A percentile compares a stretch with the other conserved stretches of the same genome.
phyloP scores from a whole-genome alignment of 2,888 invertebrate species.

The Punctoribates punctum region DNA sequence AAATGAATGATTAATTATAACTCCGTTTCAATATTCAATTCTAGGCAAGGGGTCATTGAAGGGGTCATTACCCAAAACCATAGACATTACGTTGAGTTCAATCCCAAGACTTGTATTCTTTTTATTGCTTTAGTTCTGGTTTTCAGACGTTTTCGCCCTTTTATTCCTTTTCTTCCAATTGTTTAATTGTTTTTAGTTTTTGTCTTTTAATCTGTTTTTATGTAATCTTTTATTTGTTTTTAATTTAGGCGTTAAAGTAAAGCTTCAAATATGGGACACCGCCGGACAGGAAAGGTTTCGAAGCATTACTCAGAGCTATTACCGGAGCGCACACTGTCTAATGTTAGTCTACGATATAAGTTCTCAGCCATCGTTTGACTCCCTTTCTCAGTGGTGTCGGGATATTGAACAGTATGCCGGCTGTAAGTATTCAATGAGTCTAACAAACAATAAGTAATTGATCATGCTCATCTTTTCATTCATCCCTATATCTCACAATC shows the following conservation, averaged over 20 bases:
- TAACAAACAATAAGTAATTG: neutral
- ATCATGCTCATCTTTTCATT: neutral
- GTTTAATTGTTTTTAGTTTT: neutral
- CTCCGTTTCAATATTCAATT: neutral
- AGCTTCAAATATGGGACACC: slow-evolving; percentile 99
- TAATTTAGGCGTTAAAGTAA: slow-evolving; percentile 63
- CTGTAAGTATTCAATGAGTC: slow-evolving; percentile 16
- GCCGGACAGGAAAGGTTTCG: slow-evolving; percentile 93
- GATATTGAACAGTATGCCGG: slow-evolving; percentile 94
- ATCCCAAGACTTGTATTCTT: neutral
- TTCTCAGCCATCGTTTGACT: slow-evolving; percentile 95
- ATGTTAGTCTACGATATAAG: slow-evolving; percentile 96
- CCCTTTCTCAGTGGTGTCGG: slow-evolving; percentile 90
- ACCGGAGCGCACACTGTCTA: slow-evolving; percentile 92
- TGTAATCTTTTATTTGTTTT: neutral
- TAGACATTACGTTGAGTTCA: neutral
- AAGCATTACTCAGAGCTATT: slow-evolving; percentile 96
- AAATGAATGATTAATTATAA: neutral
- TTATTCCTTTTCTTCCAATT: neutral
- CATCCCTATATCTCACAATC: no score
- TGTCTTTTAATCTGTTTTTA: neutral
- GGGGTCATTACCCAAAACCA: neutral
- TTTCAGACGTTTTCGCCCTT: neutral
- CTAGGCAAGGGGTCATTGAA: no score
- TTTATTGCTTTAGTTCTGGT: neutral